Evolutionary conservation across 2,113 vertebrate genomes (phyloP).

Genomic region (Triplophysa dalaica): DNA sequence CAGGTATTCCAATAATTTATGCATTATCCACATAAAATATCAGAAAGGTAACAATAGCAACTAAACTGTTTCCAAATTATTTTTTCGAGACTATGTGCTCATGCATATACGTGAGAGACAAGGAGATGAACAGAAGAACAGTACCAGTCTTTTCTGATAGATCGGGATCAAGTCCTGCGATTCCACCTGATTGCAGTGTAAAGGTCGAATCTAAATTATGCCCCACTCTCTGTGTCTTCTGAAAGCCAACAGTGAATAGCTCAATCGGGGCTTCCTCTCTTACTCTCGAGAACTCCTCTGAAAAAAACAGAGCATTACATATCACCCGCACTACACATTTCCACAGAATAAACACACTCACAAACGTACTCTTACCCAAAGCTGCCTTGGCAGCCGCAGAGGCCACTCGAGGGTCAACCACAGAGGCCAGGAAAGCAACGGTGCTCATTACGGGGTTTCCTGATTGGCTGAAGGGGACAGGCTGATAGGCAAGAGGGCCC

Average conservation of each 20-base stretch:
- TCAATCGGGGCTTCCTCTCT: slow-evolving; percentile 84
- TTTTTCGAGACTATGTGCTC: no score
- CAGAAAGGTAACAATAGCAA: no score
- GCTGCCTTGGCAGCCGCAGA: slow-evolving; percentile 92
- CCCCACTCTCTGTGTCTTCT: slow-evolving; percentile 81
- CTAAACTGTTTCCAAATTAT: no score
- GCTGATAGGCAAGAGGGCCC: slow-evolving; percentile 91
- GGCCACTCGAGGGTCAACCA: slow-evolving; percentile 93
- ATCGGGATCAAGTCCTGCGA: slow-evolving; percentile 75
- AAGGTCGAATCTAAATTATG: slow-evolving; percentile 66
- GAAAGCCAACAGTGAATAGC: slow-evolving; percentile 79
- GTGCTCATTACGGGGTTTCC: slow-evolving; percentile 99
- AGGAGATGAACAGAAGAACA: not conserved
- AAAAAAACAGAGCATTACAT: not conserved
- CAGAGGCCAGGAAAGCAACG: slow-evolving; percentile 93
- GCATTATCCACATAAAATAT: not conserved
- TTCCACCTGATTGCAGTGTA: slow-evolving; percentile 78
- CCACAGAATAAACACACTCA: not conserved
- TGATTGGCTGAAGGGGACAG: slow-evolving; percentile 95
- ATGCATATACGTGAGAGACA: not conserved
- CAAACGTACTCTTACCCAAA: slow-evolving; percentile 75
- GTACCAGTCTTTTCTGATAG: slow-evolving; percentile 82
- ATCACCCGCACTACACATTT: slow-evolving; percentile 44
- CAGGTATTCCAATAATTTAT: not conserved
- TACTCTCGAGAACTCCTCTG: slow-evolving; percentile 94